phyloP scores from a whole-genome alignment of 2,888 invertebrate species.

The Cantharis rufa region DNA sequence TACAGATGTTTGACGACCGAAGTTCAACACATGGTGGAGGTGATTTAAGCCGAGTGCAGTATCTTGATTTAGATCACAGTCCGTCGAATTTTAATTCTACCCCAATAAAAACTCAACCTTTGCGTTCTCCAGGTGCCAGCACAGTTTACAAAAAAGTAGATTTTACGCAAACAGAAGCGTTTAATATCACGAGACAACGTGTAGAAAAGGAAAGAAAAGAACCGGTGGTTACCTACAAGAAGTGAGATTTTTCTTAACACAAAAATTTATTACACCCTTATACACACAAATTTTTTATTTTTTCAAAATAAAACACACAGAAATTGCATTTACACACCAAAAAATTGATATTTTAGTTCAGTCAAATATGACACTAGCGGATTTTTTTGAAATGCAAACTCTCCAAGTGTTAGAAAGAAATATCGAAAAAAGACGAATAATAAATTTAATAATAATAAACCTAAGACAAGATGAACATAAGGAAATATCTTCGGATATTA shows the following conservation, averaged over 20 bases:
- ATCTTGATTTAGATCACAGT: constrained; percentile 78
- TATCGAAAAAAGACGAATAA: background rate
- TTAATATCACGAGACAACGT: constrained; percentile 82
- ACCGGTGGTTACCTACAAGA: constrained; percentile 46
- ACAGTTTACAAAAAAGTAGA: constrained; percentile 91
- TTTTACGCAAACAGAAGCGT: constrained; percentile 91
- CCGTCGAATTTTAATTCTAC: constrained; percentile 11
- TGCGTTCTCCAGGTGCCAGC: constrained; percentile 40
- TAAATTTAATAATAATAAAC: no score
- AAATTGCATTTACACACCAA: background rate
- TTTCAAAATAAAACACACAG: background rate
- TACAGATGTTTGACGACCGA: constrained; percentile 26
- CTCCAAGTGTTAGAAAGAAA: background rate
- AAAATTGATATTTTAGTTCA: background rate
- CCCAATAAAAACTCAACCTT: constrained; percentile 30
- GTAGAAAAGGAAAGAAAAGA: constrained; percentile 69
- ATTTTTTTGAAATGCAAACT: background rate
- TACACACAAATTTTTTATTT: background rate
- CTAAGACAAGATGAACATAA: no score
- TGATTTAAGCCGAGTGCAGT: constrained; percentile 64
- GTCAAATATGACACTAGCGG: background rate
- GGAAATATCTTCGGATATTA: no score
- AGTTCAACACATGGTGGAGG: background rate
- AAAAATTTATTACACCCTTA: background rate
- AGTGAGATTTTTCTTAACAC: constrained; percentile 32